Percentiles rank a stretch among this genome's conserved stretches.
These are phyloP conservation scores for Sylvia borin DNA, from an alignment of 2,797 vertebrate species.

Conservation along the genomic window DNA sequence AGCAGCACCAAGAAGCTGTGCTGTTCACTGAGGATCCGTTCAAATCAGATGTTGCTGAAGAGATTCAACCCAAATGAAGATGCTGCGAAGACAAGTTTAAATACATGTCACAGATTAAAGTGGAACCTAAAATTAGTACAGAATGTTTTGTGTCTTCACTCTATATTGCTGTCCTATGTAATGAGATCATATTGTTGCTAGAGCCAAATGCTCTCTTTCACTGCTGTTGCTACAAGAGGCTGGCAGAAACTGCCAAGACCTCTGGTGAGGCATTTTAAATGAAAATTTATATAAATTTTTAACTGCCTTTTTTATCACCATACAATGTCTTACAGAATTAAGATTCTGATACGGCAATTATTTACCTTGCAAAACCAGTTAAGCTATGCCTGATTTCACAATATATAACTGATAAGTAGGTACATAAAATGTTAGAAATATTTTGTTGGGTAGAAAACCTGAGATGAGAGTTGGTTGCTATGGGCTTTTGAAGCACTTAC, in stretches of 20 bases:
- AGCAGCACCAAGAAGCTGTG: background rate
- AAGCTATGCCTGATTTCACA: background rate
- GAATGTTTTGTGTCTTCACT: conserved; percentile 5
- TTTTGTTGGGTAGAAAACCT: background rate
- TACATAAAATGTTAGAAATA: background rate
- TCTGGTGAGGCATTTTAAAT: background rate
- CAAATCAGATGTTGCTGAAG: background rate
- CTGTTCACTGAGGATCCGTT: background rate
- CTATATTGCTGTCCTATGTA: background rate
- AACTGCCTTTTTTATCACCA: background rate
- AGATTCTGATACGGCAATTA: background rate
- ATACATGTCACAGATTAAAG: background rate
- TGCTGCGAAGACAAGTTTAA: background rate
- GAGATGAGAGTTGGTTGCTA: background rate
- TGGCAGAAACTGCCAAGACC: conserved; percentile 25
- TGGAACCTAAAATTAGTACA: conserved; percentile 27
- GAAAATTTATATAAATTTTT: background rate
- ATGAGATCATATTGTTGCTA: conserved; percentile 34
- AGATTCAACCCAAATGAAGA: background rate
- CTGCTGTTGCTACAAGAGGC: background rate
- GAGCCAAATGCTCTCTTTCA: conserved; percentile 23
- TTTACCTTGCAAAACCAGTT: background rate
- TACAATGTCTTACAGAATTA: background rate
- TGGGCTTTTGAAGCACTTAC: background rate
- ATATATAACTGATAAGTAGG: background rate